Percentiles rank a stretch among this genome's conserved stretches.
These are phyloP conservation scores for Noctilio leporinus DNA, from an alignment of 2,113 vertebrate species.

Conservation along the genomic window DNA sequence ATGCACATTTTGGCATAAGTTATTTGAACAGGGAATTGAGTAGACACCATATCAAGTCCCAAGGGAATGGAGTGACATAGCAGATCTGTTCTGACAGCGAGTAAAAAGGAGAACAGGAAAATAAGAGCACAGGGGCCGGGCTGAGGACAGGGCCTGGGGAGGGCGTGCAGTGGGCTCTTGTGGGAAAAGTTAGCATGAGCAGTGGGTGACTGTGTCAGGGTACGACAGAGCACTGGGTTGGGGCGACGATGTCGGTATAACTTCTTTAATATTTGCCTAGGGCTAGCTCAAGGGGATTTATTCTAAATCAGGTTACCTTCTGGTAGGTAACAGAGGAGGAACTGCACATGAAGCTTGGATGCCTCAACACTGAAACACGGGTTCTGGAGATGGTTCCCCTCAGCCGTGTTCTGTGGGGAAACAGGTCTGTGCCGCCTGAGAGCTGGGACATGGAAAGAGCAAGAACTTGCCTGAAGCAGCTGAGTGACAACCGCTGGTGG, in stretches of 20 bases:
- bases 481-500: neutral
- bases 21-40: neutral
- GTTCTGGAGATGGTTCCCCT: neutral
- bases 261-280: neutral
- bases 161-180: neutral
- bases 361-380: neutral
- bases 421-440: neutral
- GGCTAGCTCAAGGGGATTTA: neutral
- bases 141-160: neutral
- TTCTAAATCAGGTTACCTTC: neutral
- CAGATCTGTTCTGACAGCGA: neutral
- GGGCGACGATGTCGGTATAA: neutral
- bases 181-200: neutral
- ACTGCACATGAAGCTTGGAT: no score
- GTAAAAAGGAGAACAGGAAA: neutral
- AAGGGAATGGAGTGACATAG: neutral
- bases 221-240: neutral
- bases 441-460: neutral
- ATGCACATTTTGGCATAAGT: neutral
- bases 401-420: neutral
- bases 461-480: neutral
- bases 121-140: neutral
- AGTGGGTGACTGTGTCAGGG: neutral
- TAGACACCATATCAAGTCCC: neutral
- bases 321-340: neutral